These are phyloP conservation scores for Myotis vivesi DNA, from an alignment of 2,797 vertebrate species.

Conservation along the genomic window DNA sequence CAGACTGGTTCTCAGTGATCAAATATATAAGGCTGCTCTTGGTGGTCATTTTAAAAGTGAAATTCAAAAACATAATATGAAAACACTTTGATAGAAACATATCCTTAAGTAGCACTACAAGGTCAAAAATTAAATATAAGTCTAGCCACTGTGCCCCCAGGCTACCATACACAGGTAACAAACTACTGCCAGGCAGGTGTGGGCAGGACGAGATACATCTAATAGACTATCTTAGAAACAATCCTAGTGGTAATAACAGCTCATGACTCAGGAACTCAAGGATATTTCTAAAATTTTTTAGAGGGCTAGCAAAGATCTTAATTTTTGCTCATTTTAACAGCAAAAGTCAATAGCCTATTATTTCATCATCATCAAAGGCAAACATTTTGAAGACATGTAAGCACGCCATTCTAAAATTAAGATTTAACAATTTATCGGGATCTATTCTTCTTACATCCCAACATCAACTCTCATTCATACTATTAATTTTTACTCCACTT, in stretches of 20 bases:
- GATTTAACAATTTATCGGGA: background rate
- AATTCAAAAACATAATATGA: slow-evolving; percentile 58
- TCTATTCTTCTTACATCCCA: background rate
- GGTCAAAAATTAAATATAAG: slow-evolving; percentile 72
- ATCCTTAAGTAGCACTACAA: slow-evolving; percentile 70
- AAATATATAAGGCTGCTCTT: background rate
- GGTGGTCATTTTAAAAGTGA: slow-evolving; percentile 63
- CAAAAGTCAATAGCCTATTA: background rate
- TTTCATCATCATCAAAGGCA: slow-evolving; percentile 15
- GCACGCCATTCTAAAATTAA: slow-evolving; percentile 33
- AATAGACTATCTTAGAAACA: slow-evolving; percentile 47
- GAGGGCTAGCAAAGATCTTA: background rate
- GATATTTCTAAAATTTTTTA: slow-evolving; percentile 13
- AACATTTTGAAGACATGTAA: background rate
- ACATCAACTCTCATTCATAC: slow-evolving; percentile 24
- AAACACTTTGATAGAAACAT: slow-evolving; percentile 73
- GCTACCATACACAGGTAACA: background rate
- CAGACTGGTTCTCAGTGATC: slow-evolving; percentile 44
- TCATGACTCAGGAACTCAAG: background rate
- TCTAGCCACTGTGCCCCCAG: slow-evolving; percentile 65
- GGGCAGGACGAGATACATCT: slow-evolving; percentile 21
- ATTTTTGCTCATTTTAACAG: slow-evolving; percentile 24
- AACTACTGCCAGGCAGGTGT: slow-evolving; percentile 49
- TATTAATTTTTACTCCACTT: slow-evolving; percentile 3
- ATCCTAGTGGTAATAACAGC: background rate